These are phyloP conservation scores for Eustalomyia histrio DNA, from an alignment of 2,888 invertebrate genomes.

Conservation along the genomic window DNA sequence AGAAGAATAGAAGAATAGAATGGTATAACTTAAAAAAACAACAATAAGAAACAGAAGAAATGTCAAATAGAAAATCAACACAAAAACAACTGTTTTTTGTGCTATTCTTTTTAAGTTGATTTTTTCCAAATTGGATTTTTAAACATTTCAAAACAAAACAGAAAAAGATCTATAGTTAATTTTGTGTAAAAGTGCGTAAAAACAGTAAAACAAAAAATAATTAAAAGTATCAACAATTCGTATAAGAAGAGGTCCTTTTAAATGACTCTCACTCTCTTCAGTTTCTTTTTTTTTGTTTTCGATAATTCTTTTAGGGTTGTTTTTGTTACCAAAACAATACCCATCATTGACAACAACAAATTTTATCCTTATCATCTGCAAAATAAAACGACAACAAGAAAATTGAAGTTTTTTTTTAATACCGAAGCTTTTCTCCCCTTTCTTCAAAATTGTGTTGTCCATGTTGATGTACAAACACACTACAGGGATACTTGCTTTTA, in stretches of 20 bases:
- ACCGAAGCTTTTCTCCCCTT: constrained; percentile 19
- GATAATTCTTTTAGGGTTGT: constrained; percentile 47
- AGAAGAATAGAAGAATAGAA: too few species aligned
- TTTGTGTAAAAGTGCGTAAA: background rate
- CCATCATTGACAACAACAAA: constrained; percentile 18
- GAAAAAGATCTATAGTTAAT: background rate
- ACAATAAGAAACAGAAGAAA: constrained; percentile 8
- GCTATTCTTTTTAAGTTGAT: background rate
- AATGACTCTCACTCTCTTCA: constrained; percentile 11
- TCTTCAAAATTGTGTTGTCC: constrained; percentile 15
- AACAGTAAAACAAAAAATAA: too few species aligned
- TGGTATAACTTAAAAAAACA: too few species aligned
- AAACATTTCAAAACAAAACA: too few species aligned
- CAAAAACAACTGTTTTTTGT: background rate
- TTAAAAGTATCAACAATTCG: constrained; percentile 1
- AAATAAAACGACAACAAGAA: constrained; percentile 28
- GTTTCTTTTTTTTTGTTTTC: too few species aligned
- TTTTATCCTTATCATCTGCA: constrained; percentile 24
- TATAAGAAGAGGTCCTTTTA: background rate
- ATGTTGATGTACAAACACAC: constrained; percentile 2
- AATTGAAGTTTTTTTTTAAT: constrained; percentile 21
- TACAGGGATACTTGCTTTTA: constrained; percentile 23
- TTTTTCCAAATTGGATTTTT: too few species aligned
- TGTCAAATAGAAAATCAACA: background rate
- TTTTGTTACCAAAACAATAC: constrained; percentile 31